These are phyloP conservation scores for Neofelis nebulosa DNA, from an alignment of 2,113 vertebrate genomes.

Conservation along the genomic window DNA sequence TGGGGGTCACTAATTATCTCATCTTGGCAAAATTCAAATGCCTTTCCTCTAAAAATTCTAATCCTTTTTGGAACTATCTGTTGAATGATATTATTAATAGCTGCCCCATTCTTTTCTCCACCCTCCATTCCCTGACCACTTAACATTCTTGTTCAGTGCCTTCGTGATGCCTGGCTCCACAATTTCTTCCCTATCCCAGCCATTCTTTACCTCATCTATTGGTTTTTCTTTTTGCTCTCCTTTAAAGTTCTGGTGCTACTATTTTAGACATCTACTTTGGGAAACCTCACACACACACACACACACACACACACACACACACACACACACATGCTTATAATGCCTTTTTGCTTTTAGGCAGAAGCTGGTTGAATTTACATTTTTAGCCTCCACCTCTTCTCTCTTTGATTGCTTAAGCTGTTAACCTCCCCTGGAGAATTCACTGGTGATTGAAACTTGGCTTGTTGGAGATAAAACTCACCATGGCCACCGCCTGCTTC, in stretches of 20 bases:
- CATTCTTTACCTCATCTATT: neutral
- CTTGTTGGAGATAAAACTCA: neutral
- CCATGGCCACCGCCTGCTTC: neutral
- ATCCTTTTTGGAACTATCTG: neutral
- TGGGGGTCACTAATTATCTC: neutral
- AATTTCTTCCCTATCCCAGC: too few relatives aligned
- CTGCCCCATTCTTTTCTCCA: neutral
- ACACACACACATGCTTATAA: neutral
- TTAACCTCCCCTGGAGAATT: neutral
- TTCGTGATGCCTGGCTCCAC: neutral
- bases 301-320: accelerated
- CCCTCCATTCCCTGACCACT: neutral
- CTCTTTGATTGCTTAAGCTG: neutral
- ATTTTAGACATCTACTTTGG: neutral
- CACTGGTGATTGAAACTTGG: neutral
- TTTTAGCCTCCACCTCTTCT: neutral
- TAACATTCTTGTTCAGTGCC: neutral
- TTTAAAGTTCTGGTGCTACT: neutral
- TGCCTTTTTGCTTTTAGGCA: neutral
- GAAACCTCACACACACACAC: neutral
- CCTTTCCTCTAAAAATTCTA: neutral
- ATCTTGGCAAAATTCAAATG: neutral
- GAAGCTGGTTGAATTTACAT: neutral
- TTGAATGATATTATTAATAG: neutral
- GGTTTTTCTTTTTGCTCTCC: neutral